Conservation (phyloP, 1,140 invertebrate species). For the Drosophila setifemur region DNA sequence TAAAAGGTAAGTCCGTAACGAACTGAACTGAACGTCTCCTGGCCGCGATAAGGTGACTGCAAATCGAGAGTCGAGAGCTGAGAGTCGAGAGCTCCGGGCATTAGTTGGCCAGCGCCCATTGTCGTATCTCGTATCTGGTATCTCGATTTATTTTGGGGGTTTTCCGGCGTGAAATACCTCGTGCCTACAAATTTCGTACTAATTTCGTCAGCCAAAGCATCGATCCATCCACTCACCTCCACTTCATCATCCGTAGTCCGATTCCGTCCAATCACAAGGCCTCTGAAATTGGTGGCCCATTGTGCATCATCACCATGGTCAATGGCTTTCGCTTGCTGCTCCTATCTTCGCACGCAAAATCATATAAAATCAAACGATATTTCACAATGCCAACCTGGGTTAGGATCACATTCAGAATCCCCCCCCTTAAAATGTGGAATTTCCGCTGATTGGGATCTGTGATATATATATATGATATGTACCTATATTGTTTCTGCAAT, state of each 20-base stretch:
- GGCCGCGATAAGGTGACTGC: constrained; percentile 22
- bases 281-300: not conserved
- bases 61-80: too few species aligned
- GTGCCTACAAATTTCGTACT: constrained; percentile 10
- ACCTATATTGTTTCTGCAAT: too few species aligned
- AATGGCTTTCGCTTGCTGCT: constrained; percentile 43
- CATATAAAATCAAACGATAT: too few species aligned
- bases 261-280: constrained; percentile 12
- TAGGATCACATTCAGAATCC: too few species aligned
- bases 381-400: too few species aligned
- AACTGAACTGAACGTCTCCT: too few species aligned
- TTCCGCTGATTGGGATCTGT: too few species aligned
- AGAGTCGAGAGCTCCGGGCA: too few species aligned
- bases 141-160: constrained; percentile 32
- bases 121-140: constrained; percentile 3
- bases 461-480: too few species aligned
- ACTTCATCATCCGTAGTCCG: too few species aligned
- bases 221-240: not conserved
- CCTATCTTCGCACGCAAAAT: constrained; percentile 8
- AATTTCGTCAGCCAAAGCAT: constrained; percentile 33
- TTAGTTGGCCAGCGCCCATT: constrained; percentile 5
- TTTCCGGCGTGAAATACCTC: constrained; percentile 40
- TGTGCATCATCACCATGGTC: constrained; percentile 72
- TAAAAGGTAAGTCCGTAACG: too few species aligned
- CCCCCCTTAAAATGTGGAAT: too few species aligned